Conservation (phyloP, 2,888 invertebrate species). For the Rhyacophila evoluta region DNA sequence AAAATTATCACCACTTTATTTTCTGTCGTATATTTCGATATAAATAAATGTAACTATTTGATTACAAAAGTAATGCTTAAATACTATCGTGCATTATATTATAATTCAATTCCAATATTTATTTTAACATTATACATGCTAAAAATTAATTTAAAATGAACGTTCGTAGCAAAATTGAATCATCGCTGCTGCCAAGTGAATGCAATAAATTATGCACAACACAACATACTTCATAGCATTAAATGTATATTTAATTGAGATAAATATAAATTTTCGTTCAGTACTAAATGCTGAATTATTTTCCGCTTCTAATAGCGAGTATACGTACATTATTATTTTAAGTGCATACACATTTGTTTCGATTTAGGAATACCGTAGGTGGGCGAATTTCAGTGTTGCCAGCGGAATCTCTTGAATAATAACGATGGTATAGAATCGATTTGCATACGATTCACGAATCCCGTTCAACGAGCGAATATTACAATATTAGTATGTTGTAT, state of each 20-base stretch:
- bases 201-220: neutral
- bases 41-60: too few species aligned
- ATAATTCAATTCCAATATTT: too few species aligned
- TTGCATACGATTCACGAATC: constrained; percentile 18
- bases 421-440: constrained; percentile 1
- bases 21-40: too few species aligned
- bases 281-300: neutral
- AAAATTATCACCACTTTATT: too few species aligned
- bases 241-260: neutral
- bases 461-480: neutral
- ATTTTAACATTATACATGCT: neutral
- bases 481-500: neutral
- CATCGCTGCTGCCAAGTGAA: neutral
- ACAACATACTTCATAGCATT: neutral
- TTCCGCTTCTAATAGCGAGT: neutral
- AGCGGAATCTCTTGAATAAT: neutral
- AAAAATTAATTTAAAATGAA: neutral
- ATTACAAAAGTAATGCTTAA: too few species aligned
- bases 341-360: constrained; percentile 11
- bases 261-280: neutral
- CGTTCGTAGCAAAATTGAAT: neutral
- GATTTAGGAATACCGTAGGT: constrained; percentile 4
- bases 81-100: too few species aligned
- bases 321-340: constrained; percentile 12
- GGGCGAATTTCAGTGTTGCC: neutral